Evolutionary conservation across 2,113 vertebrate genomes (phyloP).

Genomic region (Myotis davidii): DNA sequence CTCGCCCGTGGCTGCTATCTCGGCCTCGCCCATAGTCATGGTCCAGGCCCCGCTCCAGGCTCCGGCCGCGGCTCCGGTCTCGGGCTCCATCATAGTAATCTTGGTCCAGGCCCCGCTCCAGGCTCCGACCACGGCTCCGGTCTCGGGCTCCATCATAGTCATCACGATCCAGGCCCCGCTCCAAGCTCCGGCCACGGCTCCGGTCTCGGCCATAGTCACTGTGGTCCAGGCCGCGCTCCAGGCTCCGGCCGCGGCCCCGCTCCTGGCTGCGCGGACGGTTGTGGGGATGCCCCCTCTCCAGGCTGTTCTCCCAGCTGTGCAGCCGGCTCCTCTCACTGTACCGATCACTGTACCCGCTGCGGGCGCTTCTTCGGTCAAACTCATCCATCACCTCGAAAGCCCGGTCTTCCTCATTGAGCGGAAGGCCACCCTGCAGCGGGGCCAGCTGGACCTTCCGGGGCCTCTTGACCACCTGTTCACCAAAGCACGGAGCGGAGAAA

Average conservation of each 20-base stretch:
- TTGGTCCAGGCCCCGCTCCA: constrained; percentile 84
- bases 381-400: constrained; percentile 91
- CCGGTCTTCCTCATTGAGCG: constrained; percentile 87
- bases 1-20: constrained; percentile 83
- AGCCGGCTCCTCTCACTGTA: constrained; percentile 90
- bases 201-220: constrained; percentile 60
- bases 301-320: constrained; percentile 88
- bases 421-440: constrained; percentile 84
- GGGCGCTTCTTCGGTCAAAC: constrained; percentile 91
- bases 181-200: constrained; percentile 86
- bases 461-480: constrained; percentile 92
- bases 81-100: constrained; percentile 79
- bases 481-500: neutral
- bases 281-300: constrained; percentile 84
- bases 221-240: constrained; percentile 85
- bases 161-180: constrained; percentile 83
- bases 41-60: constrained; percentile 84
- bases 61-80: constrained; percentile 86
- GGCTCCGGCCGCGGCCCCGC: constrained; percentile 78
- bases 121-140: constrained; percentile 86
- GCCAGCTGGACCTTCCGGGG: constrained; percentile 90
- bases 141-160: constrained; percentile 80
- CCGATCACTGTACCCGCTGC: constrained; percentile 89
- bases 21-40: constrained; percentile 81
- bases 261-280: constrained; percentile 83